Evolutionary conservation across 2,888 invertebrate genomes (phyloP).

Genomic region (Bugulina stolonifera): DNA sequence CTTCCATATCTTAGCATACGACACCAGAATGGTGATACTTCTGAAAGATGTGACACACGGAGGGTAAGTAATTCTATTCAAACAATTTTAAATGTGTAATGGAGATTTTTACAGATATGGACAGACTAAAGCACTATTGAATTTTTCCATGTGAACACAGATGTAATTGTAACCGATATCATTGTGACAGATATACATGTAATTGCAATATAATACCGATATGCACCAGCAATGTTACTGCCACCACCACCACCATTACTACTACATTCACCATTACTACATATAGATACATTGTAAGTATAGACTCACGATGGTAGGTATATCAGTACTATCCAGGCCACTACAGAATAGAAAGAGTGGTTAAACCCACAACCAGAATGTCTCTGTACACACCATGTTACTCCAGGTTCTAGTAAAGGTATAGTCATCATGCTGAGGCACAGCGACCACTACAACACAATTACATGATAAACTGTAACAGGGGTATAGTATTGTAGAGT

Average conservation of each 20-base stretch:
- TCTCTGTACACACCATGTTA: neutral
- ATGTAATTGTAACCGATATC: too few relatives aligned
- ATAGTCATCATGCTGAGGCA: neutral
- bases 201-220: too few relatives aligned
- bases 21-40: neutral
- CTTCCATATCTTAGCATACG: neutral
- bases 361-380: neutral
- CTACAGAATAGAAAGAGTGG: neutral
- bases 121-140: too few relatives aligned
- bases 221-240: too few relatives aligned
- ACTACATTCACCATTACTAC: too few relatives aligned
- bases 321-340: neutral
- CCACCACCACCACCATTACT: too few relatives aligned
- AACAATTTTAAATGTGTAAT: too few relatives aligned
- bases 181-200: too few relatives aligned
- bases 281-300: neutral
- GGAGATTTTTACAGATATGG: too few relatives aligned
- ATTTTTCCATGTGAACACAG: too few relatives aligned
- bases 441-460: conserved; percentile 15
- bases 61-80: too few relatives aligned
- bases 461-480: neutral
- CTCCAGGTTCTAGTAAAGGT: neutral
- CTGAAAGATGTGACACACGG: neutral
- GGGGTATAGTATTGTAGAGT: neutral
- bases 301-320: neutral